A percentile compares a stretch with the other conserved stretches of the same genome.
These are phyloP conservation scores for Rhinichthys klamathensis DNA, from an alignment of 2,113 vertebrate species.

Conservation along the genomic window DNA sequence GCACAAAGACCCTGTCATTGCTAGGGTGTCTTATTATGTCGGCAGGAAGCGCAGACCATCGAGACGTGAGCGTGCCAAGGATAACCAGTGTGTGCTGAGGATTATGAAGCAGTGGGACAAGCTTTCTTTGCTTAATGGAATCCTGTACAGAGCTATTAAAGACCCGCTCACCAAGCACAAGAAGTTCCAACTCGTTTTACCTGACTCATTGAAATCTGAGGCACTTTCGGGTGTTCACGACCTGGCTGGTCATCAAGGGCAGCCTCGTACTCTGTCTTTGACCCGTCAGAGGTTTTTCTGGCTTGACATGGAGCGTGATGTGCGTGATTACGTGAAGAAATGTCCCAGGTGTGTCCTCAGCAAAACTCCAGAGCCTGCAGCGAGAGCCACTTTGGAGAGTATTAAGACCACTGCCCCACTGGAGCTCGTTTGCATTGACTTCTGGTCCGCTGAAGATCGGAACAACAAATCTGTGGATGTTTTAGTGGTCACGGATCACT, in stretches of 20 bases:
- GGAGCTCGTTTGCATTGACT: not conserved
- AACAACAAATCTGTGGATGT: too few relatives aligned
- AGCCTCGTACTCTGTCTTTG: not conserved
- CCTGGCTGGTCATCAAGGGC: not conserved
- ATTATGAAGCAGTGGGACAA: not conserved
- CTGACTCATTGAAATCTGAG: not conserved
- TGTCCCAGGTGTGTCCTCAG: not conserved
- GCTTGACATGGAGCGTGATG: not conserved
- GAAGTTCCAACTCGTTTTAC: not conserved
- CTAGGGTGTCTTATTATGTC: not conserved
- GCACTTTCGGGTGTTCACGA: not conserved
- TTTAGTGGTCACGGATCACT: too few relatives aligned
- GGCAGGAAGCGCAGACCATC: not conserved
- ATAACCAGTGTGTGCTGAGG: not conserved
- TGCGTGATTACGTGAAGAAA: not conserved
- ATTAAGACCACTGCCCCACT: not conserved
- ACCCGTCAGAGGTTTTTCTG: not conserved
- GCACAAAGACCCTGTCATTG: not conserved
- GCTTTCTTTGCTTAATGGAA: not conserved
- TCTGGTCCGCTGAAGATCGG: not conserved
- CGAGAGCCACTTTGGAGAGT: not conserved
- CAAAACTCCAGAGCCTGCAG: not conserved
- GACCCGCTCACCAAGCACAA: conserved; percentile 7
- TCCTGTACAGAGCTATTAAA: not conserved
- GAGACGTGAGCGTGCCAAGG: not conserved